A percentile compares a stretch with the other conserved stretches of the same genome.
Conservation (phyloP, 2,113 vertebrate species). For the Hippolais icterina region DNA sequence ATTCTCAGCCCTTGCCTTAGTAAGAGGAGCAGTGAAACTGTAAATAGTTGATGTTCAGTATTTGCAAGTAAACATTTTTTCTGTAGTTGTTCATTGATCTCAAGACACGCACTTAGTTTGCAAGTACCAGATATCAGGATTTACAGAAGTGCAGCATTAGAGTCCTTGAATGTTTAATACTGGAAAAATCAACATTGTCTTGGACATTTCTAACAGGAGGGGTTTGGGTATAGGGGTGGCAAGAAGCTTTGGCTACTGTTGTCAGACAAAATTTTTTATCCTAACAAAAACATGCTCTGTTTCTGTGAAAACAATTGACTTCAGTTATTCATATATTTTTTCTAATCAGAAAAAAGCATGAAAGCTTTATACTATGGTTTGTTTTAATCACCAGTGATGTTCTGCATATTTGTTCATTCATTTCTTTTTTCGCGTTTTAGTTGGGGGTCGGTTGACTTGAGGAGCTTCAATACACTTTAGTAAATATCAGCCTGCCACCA, state of each 20-base stretch:
- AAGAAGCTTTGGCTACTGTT: conserved; percentile 64
- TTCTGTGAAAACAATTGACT: conserved; percentile 9
- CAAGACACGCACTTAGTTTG: conserved; percentile 72
- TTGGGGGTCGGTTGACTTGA: background rate
- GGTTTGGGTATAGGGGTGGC: conserved; percentile 41
- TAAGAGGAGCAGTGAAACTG: conserved; percentile 82
- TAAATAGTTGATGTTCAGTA: conserved; percentile 95
- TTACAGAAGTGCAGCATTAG: conserved; percentile 72
- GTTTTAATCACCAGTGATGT: background rate
- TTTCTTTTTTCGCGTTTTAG: background rate
- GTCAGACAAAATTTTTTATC: conserved; percentile 62
- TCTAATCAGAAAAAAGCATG: background rate
- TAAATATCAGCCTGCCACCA: background rate
- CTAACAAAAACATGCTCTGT: background rate
- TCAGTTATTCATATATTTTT: background rate
- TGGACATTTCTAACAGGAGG: conserved; percentile 63
- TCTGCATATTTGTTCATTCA: background rate
- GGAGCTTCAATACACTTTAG: background rate
- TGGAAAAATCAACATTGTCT: conserved; percentile 63
- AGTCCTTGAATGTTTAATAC: conserved; percentile 82
- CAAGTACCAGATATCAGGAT: conserved; percentile 69
- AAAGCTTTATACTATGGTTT: background rate
- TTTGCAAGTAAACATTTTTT: conserved; percentile 83
- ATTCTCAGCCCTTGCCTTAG: conserved; percentile 80
- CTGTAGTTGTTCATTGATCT: conserved; percentile 75